Evolutionary conservation across 23 tunicate genomes (phyloP).

Genomic region (Phallusia fumigata): DNA sequence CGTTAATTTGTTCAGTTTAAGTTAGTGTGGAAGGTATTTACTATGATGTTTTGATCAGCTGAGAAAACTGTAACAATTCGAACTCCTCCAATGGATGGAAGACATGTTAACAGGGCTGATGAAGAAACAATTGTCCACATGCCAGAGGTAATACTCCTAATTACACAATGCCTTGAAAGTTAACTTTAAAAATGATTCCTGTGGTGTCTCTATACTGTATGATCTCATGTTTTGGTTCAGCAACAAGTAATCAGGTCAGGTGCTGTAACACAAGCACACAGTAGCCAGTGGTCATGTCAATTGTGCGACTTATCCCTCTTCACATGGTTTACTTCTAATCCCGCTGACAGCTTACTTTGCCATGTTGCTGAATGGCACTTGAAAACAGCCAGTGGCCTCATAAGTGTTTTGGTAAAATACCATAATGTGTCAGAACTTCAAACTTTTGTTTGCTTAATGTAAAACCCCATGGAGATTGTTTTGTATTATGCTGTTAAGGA

Average conservation of each 20-base stretch:
- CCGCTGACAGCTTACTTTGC: not conserved
- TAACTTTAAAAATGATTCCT: too few relatives aligned
- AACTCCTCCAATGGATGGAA: slow-evolving; percentile 76
- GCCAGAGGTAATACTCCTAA: slow-evolving; percentile 52
- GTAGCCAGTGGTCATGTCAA: not conserved
- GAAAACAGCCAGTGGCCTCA: not conserved
- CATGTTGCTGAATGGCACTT: not conserved
- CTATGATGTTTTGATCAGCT: slow-evolving; percentile 25
- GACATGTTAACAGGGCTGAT: slow-evolving; percentile 44
- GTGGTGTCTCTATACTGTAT: too few relatives aligned
- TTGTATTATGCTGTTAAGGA: not conserved
- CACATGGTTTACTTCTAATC: slow-evolving; percentile 12
- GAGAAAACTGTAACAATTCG: slow-evolving; percentile 85
- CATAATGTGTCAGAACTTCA: too few relatives aligned
- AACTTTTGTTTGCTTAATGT: too few relatives aligned
- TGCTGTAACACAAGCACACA: not conserved
- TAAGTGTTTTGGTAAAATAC: not conserved
- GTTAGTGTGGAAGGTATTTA: not conserved
- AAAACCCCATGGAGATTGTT: too few relatives aligned
- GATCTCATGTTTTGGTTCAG: too few relatives aligned
- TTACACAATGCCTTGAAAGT: too few relatives aligned
- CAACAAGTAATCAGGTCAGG: too few relatives aligned
- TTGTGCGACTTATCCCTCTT: slow-evolving; percentile 11
- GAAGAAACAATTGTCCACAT: slow-evolving; percentile 71
- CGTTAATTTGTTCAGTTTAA: too few relatives aligned